Percentiles rank a stretch among this genome's conserved stretches.
These are phyloP conservation scores for Neuroscelio doddi DNA, from an alignment of 2,888 invertebrate species.

Conservation along the genomic window DNA sequence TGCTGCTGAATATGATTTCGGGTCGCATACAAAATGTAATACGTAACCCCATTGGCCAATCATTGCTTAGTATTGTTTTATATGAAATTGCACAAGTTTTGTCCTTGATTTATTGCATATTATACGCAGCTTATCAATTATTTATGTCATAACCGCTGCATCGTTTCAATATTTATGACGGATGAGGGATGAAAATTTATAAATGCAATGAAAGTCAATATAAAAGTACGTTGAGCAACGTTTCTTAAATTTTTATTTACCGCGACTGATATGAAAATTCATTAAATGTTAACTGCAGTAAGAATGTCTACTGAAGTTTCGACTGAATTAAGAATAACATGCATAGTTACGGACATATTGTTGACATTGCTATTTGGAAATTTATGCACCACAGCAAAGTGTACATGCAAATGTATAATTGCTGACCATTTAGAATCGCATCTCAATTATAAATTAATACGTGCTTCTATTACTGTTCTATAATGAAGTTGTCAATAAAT, in stretches of 20 bases:
- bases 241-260: too few relatives aligned
- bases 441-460: conserved; percentile 29
- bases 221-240: too few relatives aligned
- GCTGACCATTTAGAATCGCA: conserved; percentile 8
- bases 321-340: too few relatives aligned
- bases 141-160: too few relatives aligned
- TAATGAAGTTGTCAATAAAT: conserved; percentile 35
- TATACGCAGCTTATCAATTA: not conserved
- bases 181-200: too few relatives aligned
- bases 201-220: too few relatives aligned
- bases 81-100: not conserved
- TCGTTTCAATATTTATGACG: too few relatives aligned
- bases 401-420: conserved; percentile 12
- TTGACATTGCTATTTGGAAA: conserved; percentile 2
- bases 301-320: too few relatives aligned
- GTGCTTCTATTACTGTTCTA: conserved; percentile 26
- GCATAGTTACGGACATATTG: too few relatives aligned
- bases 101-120: not conserved
- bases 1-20: too few relatives aligned
- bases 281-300: too few relatives aligned
- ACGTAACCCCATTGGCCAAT: conserved; percentile 1
- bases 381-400: conserved; percentile 21
- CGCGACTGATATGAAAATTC: too few relatives aligned
- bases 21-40: not conserved
- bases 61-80: not conserved